Conservation (phyloP, 2,113 vertebrate species). For the Albula goreensis region DNA sequence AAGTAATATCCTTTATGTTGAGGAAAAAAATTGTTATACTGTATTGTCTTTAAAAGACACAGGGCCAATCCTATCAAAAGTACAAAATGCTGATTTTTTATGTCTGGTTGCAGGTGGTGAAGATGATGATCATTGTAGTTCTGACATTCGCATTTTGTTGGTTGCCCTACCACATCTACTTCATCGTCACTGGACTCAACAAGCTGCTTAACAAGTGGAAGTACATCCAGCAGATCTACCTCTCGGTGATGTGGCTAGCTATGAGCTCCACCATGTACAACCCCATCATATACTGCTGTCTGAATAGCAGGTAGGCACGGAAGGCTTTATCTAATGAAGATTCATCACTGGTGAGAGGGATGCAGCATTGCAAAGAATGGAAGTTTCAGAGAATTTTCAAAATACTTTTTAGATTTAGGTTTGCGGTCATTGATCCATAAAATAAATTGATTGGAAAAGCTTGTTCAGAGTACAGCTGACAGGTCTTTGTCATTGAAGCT, state of each 20-base stretch:
- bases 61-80: too few relatives aligned
- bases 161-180: slow-evolving; percentile 83
- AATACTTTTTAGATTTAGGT: background rate
- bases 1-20: too few relatives aligned
- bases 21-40: too few relatives aligned
- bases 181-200: slow-evolving; percentile 73
- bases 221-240: slow-evolving; percentile 81
- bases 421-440: background rate
- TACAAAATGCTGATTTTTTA: background rate
- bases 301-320: slow-evolving; percentile 67
- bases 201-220: slow-evolving; percentile 55
- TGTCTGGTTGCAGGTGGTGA: slow-evolving; percentile 70
- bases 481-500: background rate
- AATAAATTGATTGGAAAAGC: background rate
- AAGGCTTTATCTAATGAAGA: background rate
- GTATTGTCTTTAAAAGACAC: too few relatives aligned
- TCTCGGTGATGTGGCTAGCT: slow-evolving; percentile 81
- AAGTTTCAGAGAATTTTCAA: background rate
- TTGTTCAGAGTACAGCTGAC: background rate
- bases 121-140: slow-evolving; percentile 84
- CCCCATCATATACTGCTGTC: slow-evolving; percentile 85
- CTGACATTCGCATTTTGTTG: slow-evolving; percentile 81
- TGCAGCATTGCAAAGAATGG: too few relatives aligned
- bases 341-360: background rate
- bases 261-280: slow-evolving; percentile 90